Conservation (phyloP, 2,888 invertebrate genomes). For the Erebia ligea region DNA sequence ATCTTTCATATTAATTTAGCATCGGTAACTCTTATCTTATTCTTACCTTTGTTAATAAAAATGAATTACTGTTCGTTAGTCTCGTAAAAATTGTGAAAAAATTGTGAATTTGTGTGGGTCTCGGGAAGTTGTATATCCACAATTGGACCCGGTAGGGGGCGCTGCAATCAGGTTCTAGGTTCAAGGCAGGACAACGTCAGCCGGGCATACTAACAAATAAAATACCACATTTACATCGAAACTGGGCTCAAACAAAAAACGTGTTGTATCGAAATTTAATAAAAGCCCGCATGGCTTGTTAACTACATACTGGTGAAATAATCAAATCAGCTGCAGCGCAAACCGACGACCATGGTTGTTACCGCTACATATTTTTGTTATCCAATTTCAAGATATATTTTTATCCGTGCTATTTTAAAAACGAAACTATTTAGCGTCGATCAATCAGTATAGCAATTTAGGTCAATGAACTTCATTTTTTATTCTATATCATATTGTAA, state of each 20-base stretch:
- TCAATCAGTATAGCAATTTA: not conserved
- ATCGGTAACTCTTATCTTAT: not conserved
- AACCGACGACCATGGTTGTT: constrained; percentile 16
- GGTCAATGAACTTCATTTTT: too few species aligned
- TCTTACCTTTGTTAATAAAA: too few species aligned
- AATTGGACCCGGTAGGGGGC: too few species aligned
- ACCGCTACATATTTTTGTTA: constrained; percentile 19
- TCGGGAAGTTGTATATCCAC: too few species aligned
- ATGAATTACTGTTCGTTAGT: too few species aligned
- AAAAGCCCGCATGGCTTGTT: constrained; percentile 32
- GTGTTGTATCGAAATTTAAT: constrained; percentile 36
- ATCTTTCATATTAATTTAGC: not conserved
- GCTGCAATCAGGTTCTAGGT: too few species aligned
- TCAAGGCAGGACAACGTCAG: too few species aligned
- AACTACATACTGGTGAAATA: constrained; percentile 34
- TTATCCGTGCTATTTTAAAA: not conserved
- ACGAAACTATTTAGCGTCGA: not conserved
- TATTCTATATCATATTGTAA: too few species aligned
- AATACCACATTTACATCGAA: constrained; percentile 12
- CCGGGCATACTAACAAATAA: not conserved
- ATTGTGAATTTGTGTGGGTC: too few species aligned
- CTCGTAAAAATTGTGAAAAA: too few species aligned
- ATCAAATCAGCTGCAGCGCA: constrained; percentile 30
- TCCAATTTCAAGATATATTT: constrained; percentile 3
- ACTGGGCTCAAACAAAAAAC: constrained; percentile 25